Conservation (phyloP, 1,140 invertebrate genomes). For the Acromyrmex echinatior region DNA sequence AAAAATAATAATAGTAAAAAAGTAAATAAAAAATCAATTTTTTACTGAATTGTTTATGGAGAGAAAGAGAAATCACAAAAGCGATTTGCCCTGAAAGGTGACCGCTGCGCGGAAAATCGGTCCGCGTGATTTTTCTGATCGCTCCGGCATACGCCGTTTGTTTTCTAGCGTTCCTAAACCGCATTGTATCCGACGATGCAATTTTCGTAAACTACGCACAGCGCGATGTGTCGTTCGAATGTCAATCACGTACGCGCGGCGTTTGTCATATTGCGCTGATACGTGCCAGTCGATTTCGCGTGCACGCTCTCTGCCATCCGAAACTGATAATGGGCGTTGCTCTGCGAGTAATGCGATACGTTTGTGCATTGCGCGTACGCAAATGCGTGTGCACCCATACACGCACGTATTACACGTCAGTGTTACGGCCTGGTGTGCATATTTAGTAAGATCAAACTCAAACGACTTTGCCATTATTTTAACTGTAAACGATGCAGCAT, state of each 20-base stretch:
- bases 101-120: conserved; percentile 9
- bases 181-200: conserved; percentile 29
- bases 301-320: conserved; percentile 52
- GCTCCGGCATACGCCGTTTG: conserved; percentile 22
- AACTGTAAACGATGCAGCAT: conserved; percentile 9
- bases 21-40: not conserved
- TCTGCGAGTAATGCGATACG: conserved; percentile 57
- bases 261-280: conserved; percentile 29
- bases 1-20: not conserved
- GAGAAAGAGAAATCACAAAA: not conserved
- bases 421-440: not conserved
- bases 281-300: conserved; percentile 44
- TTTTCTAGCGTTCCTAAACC: conserved; percentile 25
- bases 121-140: conserved; percentile 47
- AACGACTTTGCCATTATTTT: conserved; percentile 50
- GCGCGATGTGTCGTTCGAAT: conserved; percentile 21
- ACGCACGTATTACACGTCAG: conserved; percentile 17
- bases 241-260: conserved; percentile 49
- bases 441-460: conserved; percentile 56
- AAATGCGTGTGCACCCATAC: not conserved
- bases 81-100: conserved; percentile 18
- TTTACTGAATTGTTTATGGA: not conserved
- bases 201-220: conserved; percentile 45
- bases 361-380: conserved; percentile 19
- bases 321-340: conserved; percentile 62